A percentile compares a stretch with the other conserved stretches of the same genome.
Evolutionary conservation across 1,140 invertebrate genomes (phyloP).

Genomic region (Papilio polyxenes): DNA sequence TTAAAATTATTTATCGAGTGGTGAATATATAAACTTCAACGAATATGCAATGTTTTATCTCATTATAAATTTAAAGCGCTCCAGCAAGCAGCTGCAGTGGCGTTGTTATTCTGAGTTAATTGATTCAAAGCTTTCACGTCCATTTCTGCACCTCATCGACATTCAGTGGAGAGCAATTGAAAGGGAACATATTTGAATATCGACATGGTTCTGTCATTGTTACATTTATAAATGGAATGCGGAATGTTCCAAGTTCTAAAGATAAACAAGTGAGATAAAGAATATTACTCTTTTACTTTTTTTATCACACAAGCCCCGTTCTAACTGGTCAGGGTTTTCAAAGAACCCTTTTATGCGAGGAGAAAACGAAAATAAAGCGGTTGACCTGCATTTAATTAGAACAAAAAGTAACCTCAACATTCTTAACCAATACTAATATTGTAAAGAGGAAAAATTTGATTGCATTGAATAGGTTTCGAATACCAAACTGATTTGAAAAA

Average conservation of each 20-base stretch:
- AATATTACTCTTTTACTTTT: neutral
- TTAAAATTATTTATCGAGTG: neutral
- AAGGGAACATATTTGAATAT: conserved; percentile 11
- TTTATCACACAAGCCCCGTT: neutral
- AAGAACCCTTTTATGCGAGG: too few species aligned
- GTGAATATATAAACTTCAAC: neutral
- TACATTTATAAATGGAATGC: neutral
- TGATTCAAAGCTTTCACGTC: conserved; percentile 28
- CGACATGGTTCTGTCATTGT: neutral
- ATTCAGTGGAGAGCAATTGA: conserved; percentile 1
- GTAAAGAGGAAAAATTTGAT: too few species aligned
- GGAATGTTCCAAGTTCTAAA: neutral
- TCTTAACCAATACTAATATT: too few species aligned
- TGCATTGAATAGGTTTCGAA: too few species aligned
- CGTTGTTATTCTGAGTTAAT: conserved; percentile 26
- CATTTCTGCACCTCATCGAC: conserved; percentile 10
- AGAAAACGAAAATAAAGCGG: too few species aligned
- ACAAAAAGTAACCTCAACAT: too few species aligned
- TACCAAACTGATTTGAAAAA: too few species aligned
- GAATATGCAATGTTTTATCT: conserved; percentile 6
- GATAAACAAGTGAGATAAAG: neutral
- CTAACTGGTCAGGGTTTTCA: too few species aligned
- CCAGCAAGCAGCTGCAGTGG: neutral
- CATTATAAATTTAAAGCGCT: conserved; percentile 14
- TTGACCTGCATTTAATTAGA: too few species aligned